Base-by-base conservation (phyloP, 2,888 invertebrate species). In the Caenorhabditis sp. region DNA sequence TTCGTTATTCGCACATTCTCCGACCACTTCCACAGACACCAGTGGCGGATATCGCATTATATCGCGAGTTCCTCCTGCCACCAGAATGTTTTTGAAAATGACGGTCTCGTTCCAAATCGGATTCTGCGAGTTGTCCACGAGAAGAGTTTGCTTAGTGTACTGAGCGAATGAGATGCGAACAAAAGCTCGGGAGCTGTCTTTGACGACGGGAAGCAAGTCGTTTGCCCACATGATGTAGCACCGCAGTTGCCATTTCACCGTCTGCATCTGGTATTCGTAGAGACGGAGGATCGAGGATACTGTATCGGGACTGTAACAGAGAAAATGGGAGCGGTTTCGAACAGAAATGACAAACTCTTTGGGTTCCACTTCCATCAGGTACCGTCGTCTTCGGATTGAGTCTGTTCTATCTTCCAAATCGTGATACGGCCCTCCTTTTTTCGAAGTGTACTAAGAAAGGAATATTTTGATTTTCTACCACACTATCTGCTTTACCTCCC, bases 31-130 rank as follows among this genome's bases (percentile, higher is more conserved):
- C 6, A 87, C 79, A 6, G 85, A 63, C 2, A 86, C 79, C 13
- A 79, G 52, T 1, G 87, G 86, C 11, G 88, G 87, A 66, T 85
- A 71, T 32, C 66, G 56, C 35, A 62, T 56, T 39, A 83, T 76
- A 17, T 80, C 79, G 8, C 74, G 71, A 27, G 80, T 79, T 3
- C 83, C 83, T 15, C 87, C 68, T n/a, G 68, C 50, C 1, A 75
- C 71, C 45, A 77, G 20, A 2, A 78, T 37, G 1, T 45, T 52
- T 27, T 81, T 74, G 61, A 88, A 86, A 6, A 87, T 61, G n/a
- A 88, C 55, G 6, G 86, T 87, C 66, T 88, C 86, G 55, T 85
- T 85, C 84, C 83, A 88, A 46, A 87, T 79, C 5, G 88, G 88
- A 78, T 88, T 87, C 45, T 81, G 74, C 24, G 86, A 81, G 50